Base-by-base conservation (phyloP, 2,888 invertebrate genomes). In the Thereva unica region DNA sequence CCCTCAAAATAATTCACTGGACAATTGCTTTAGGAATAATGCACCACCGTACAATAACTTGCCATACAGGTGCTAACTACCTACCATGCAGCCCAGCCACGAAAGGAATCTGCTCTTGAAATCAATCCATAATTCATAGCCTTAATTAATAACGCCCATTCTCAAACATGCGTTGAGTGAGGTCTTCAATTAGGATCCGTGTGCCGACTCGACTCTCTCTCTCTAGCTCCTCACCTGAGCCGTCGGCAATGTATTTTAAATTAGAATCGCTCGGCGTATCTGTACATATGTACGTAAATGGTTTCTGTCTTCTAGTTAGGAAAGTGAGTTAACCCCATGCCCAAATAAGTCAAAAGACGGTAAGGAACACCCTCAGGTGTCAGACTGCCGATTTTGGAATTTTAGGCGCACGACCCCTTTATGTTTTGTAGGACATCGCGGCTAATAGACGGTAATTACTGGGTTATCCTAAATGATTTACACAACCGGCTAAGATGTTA, bases 131-230 rank as follows among this genome's bases (percentile, higher is more conserved):
- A 67, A 67, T 69, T 69, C 61, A 69, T 40, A 64, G 37, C 57
- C 47, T 57, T 67, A 67, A 67, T 69, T 67, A 65, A 67, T 67
- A 67, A 67, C 67, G 63, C 67, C 67, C 55, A 67, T 65, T 49
- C 53, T 67, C 67, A 65, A 67, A 69, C 53, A 67, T 44, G 54
- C 54, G 59, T 12, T 47, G 59, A 23, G 23, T 23, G 23, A 47
- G 38, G 47, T 45, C 59, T 59, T 59, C 59, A 59, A 59, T 59
- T 59, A 38, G 1, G 47, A 37, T 38, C 59, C 59, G 59, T 35
- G 38, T 10, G 40, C 37, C 35, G 37, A 4, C 59, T 38, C n/a
- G n/a, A n/a, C n/a, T n/a, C n/a, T n/a, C n/a, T n/a, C n/a, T n/a
- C 49, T 45, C 4, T 4, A 35, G 59, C 41, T 45, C 49, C 49